Evolutionary conservation across 2,797 vertebrate species (phyloP).

Genomic region (Natrix natrix): DNA sequence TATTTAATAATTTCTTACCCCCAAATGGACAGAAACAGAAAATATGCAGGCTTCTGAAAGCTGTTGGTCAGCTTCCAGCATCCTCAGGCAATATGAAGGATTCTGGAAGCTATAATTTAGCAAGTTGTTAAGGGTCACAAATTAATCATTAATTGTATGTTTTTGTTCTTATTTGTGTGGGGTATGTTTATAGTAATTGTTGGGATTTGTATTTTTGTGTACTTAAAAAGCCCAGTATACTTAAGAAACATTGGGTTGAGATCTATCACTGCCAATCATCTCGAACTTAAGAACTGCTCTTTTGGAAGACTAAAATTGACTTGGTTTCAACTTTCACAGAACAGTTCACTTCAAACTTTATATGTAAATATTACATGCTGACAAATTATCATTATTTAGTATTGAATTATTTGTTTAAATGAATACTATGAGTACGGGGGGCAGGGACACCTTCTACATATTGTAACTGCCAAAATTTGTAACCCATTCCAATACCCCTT

Average conservation of each 20-base stretch:
- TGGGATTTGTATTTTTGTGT: neutral
- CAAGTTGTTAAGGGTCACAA: neutral
- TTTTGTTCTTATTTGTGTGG: neutral
- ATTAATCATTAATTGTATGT: neutral
- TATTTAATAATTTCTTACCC: neutral
- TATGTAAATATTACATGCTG: neutral
- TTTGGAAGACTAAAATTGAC: neutral
- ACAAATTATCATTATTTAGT: too few relatives aligned
- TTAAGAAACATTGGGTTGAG: neutral
- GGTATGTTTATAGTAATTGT: neutral
- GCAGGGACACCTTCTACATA: too few relatives aligned
- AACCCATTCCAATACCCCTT: too few relatives aligned
- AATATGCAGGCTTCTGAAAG: neutral
- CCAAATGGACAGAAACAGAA: neutral
- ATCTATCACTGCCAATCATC: neutral
- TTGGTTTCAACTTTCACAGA: neutral
- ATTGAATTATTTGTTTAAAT: too few relatives aligned
- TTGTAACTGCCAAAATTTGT: too few relatives aligned
- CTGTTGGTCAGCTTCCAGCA: neutral
- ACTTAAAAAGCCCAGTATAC: neutral
- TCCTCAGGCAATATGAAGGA: neutral
- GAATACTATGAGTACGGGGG: too few relatives aligned
- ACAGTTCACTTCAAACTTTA: neutral
- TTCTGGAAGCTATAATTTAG: neutral
- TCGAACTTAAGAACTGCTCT: neutral